Evolutionary conservation across 23 tunicate species (phyloP).

Genomic region (Oikopleura dioica): DNA sequence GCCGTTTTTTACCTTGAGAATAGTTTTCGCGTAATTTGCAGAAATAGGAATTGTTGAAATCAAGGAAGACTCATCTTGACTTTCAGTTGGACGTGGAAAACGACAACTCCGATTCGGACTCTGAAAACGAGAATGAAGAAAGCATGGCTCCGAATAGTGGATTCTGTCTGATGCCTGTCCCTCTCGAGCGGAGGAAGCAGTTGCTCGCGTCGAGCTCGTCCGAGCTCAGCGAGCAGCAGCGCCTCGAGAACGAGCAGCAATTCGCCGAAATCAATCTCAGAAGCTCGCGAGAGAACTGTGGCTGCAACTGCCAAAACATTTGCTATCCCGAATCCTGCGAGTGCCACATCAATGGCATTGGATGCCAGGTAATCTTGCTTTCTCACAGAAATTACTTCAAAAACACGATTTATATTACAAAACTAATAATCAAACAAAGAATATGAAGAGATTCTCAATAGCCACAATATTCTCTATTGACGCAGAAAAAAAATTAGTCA

Average conservation of each 20-base stretch:
- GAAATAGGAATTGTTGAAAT: no score
- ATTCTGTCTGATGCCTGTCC: not conserved
- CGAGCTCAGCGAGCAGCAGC: no score
- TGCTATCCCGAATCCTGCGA: constrained; percentile 56
- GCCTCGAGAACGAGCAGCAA: not conserved
- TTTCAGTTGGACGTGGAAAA: no score
- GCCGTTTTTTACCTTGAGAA: no score
- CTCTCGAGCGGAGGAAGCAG: not conserved
- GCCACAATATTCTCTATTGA: no score
- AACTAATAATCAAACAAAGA: not conserved
- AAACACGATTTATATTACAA: no score
- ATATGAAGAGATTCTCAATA: not conserved
- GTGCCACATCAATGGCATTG: constrained; percentile 43
- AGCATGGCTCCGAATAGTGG: no score
- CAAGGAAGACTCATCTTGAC: no score
- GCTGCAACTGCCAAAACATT: constrained; percentile 42
- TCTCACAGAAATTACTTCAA: not conserved
- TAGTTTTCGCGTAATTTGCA: no score
- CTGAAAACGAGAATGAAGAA: no score
- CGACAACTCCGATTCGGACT: no score
- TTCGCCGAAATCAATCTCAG: not conserved
- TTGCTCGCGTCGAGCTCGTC: not conserved
- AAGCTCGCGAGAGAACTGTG: constrained; percentile 51
- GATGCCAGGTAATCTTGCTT: constrained; percentile 38
- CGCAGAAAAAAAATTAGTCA: not conserved